These are phyloP conservation scores for Rhabdomys dilectus DNA, from an alignment of 2,113 vertebrate species.

Conservation along the genomic window DNA sequence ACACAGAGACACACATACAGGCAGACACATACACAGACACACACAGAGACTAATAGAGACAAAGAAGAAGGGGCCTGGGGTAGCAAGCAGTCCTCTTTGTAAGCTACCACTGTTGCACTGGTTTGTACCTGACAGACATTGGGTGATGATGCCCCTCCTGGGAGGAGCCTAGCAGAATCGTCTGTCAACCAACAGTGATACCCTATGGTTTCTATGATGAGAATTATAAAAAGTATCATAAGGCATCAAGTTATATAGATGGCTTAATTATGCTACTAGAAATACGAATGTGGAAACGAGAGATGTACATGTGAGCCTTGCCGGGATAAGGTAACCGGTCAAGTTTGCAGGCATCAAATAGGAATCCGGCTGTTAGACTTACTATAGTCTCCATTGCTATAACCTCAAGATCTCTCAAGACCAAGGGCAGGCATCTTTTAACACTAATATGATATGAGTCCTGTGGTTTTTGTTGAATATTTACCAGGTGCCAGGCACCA, in stretches of 20 bases:
- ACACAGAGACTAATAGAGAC: too few species aligned
- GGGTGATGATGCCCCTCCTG: too few species aligned
- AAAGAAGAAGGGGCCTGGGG: too few species aligned
- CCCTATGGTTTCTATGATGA: background rate
- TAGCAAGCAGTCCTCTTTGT: too few species aligned
- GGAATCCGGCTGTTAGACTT: background rate
- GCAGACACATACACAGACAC: too few species aligned
- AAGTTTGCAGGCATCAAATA: background rate
- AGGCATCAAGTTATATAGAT: background rate
- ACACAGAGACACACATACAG: too few species aligned
- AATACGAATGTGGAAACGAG: constrained; percentile 9
- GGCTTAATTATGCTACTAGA: background rate
- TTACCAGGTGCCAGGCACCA: background rate
- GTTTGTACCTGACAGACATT: too few species aligned
- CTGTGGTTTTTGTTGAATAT: background rate
- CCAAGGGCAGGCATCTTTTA: background rate
- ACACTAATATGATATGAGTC: background rate
- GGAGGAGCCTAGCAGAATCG: too few species aligned
- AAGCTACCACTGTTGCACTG: too few species aligned
- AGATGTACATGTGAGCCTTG: background rate
- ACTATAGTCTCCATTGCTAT: background rate
- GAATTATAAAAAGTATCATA: background rate
- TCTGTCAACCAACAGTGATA: too few species aligned
- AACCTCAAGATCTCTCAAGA: background rate
- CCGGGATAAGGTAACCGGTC: background rate